Conservation (phyloP, 2,113 vertebrate species). For the Hippocampus barbouri region DNA sequence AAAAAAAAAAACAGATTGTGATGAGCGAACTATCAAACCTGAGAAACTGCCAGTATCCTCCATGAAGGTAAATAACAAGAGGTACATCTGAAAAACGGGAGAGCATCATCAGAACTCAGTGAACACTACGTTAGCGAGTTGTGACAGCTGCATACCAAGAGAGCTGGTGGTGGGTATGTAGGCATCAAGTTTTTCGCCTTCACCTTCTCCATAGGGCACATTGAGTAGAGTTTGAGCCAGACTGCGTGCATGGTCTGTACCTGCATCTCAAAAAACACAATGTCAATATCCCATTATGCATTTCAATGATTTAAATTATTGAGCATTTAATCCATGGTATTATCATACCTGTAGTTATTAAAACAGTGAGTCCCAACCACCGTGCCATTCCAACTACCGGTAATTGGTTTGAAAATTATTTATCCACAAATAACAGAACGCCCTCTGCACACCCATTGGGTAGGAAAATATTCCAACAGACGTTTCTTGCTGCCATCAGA, state of each 20-base stretch:
- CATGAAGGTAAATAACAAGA: constrained; percentile 84
- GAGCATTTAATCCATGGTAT: no score
- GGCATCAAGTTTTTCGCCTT: constrained; percentile 82
- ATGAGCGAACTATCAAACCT: constrained; percentile 68
- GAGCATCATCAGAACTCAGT: neutral
- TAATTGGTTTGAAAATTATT: no score
- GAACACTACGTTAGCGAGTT: neutral
- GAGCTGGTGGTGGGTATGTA: constrained; percentile 75
- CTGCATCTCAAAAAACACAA: constrained; percentile 57
- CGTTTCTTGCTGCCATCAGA: no score
- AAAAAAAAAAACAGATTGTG: neutral
- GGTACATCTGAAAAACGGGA: constrained; percentile 71
- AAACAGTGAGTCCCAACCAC: no score
- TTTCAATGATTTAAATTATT: neutral
- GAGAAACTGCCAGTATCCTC: constrained; percentile 90
- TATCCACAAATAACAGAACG: no score
- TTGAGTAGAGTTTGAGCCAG: constrained; percentile 67
- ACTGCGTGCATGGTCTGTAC: constrained; percentile 72
- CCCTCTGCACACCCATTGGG: no score
- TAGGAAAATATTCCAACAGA: no score
- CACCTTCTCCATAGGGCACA: constrained; percentile 77
- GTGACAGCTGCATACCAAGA: constrained; percentile 61
- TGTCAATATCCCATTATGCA: neutral
- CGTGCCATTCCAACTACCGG: no score
- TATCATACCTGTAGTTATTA: no score